Conservation (phyloP, 2,888 invertebrate genomes). For the Colletes collaris region DNA sequence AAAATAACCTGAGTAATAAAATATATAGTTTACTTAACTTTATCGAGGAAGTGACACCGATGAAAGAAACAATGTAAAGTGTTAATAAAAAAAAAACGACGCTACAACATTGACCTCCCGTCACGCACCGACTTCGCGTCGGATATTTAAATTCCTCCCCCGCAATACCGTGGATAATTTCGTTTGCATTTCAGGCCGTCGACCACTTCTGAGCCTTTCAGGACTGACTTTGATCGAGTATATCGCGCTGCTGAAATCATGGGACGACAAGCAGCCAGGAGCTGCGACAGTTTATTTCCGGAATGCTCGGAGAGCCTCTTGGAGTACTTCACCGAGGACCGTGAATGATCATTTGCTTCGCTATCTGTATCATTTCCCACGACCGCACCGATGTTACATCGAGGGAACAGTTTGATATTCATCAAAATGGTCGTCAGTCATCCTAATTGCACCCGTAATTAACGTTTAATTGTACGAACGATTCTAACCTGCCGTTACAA, state of each 20-base stretch:
- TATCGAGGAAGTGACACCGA: too few relatives aligned
- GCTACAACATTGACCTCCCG: too few relatives aligned
- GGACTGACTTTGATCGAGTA: slow-evolving; percentile 72
- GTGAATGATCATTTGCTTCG: slow-evolving; percentile 39
- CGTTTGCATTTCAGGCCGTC: slow-evolving; percentile 75
- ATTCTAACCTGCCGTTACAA: too few relatives aligned
- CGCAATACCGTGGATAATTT: slow-evolving; percentile 7
- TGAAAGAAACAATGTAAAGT: too few relatives aligned
- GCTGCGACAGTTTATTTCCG: slow-evolving; percentile 71
- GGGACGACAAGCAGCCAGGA: slow-evolving; percentile 68
- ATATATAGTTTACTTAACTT: too few relatives aligned
- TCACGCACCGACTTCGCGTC: too few relatives aligned
- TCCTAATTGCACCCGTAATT: too few relatives aligned
- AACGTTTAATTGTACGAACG: neutral
- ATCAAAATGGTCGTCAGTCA: neutral
- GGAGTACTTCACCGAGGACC: slow-evolving; percentile 77
- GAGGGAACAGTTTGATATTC: neutral
- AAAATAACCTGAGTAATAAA: too few relatives aligned
- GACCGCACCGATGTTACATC: neutral
- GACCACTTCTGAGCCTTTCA: slow-evolving; percentile 69
- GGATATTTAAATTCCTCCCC: too few relatives aligned
- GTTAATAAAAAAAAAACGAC: too few relatives aligned
- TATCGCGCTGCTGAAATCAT: slow-evolving; percentile 77
- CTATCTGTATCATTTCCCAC: neutral
- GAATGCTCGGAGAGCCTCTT: slow-evolving; percentile 75